Evolutionary conservation across 2,797 vertebrate species (phyloP).

Genomic region (Urosaurus nigricauda): DNA sequence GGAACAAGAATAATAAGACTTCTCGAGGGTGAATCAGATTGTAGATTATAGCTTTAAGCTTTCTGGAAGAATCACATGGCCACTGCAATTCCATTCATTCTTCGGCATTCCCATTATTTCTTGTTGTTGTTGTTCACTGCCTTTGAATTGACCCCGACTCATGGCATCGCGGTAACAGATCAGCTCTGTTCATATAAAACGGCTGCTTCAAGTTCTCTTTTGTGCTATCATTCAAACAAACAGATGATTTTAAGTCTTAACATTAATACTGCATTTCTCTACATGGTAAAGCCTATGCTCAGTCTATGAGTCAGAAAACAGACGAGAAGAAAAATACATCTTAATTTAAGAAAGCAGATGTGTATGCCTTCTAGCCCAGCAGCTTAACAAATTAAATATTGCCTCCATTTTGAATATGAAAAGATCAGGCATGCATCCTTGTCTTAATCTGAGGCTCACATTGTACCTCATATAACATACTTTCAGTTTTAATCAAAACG

Average conservation of each 20-base stretch:
- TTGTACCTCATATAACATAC: neutral
- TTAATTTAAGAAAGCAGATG: neutral
- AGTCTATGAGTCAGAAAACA: neutral
- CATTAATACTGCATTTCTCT: neutral
- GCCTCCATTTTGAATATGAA: neutral
- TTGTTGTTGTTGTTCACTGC: too few species aligned
- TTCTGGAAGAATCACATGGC: neutral
- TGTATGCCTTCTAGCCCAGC: too few species aligned
- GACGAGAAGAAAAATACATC: neutral
- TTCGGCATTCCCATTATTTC: neutral
- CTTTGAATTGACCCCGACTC: too few species aligned
- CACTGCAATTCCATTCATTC: neutral
- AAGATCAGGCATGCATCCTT: neutral
- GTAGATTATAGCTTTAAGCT: neutral
- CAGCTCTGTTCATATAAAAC: neutral
- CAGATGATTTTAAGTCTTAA: neutral
- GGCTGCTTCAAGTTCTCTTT: neutral
- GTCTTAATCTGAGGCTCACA: neutral
- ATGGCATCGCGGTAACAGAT: neutral
- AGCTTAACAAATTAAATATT: too few species aligned
- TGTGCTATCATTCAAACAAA: neutral
- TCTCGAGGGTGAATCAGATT: neutral
- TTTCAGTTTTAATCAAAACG: neutral
- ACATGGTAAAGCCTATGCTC: neutral
- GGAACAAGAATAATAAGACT: neutral